Conservation (phyloP, 2,888 invertebrate species). For the Clusia tigrina region DNA sequence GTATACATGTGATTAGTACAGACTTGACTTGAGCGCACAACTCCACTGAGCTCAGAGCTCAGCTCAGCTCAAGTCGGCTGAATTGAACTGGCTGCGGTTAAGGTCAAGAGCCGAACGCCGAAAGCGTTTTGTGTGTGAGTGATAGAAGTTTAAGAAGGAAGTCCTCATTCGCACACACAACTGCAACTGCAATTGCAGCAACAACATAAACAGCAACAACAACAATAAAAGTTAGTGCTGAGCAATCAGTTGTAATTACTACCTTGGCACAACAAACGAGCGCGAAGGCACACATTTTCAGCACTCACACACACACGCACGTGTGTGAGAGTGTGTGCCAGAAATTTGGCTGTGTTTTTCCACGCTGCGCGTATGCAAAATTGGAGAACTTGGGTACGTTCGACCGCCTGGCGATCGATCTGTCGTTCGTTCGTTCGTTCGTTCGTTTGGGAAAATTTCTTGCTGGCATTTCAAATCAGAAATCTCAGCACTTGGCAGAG, state of each 20-base stretch:
- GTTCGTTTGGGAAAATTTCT: background rate
- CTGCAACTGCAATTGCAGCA: too few species aligned
- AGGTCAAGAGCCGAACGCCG: conserved; percentile 35
- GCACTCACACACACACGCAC: conserved; percentile 1
- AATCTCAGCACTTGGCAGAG: conserved; percentile 5
- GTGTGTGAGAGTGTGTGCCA: background rate
- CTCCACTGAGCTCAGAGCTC: background rate
- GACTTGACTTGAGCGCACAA: conserved; percentile 1
- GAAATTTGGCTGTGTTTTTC: background rate
- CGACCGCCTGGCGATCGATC: too few species aligned
- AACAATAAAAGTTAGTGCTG: background rate
- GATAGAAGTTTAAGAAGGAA: background rate
- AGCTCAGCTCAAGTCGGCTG: background rate
- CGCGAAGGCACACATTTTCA: background rate
- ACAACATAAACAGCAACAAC: background rate
- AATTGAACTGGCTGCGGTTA: conserved; percentile 31
- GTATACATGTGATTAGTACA: too few species aligned
- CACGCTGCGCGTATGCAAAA: background rate
- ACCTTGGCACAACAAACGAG: conserved; percentile 2
- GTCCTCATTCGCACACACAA: conserved; percentile 7
- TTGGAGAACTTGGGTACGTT: background rate
- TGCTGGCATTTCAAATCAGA: background rate
- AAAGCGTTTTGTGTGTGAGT: conserved; percentile 19
- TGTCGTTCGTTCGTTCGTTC: background rate
- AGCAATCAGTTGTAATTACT: conserved; percentile 9